A percentile compares a stretch with the other conserved stretches of the same genome.
These are phyloP conservation scores for Strigamia maritima DNA, from an alignment of 2,888 invertebrate genomes.

Conservation along the genomic window DNA sequence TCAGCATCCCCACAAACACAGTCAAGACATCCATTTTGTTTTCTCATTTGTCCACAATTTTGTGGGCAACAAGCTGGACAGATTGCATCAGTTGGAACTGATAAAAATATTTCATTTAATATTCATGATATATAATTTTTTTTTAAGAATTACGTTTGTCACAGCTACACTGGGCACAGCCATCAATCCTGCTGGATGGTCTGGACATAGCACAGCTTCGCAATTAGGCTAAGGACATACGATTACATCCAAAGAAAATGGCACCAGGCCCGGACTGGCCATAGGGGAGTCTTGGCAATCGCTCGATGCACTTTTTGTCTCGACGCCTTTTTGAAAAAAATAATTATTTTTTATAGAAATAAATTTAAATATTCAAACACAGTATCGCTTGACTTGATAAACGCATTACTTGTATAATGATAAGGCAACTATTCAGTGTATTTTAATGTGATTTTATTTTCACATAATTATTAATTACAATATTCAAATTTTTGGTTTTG, in stretches of 20 bases:
- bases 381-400: too few species aligned
- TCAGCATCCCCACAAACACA: neutral
- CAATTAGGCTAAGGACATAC: neutral
- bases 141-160: neutral
- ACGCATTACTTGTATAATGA: too few species aligned
- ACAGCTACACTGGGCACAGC: neutral
- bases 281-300: too few species aligned
- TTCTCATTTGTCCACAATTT: neutral
- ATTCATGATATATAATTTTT: neutral
- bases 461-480: too few species aligned
- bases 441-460: too few species aligned
- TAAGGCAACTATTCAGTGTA: too few species aligned
- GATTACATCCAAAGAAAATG: neutral
- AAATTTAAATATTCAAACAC: too few species aligned
- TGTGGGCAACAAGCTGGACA: neutral
- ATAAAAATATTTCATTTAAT: neutral
- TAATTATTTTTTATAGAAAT: too few species aligned
- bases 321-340: too few species aligned
- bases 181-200: neutral
- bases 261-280: too few species aligned
- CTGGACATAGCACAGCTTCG: neutral
- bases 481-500: too few species aligned
- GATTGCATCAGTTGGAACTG: neutral
- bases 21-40: neutral
- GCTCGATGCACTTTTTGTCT: too few species aligned